Evolutionary conservation across 2,113 vertebrate species (phyloP), one percentile per base, ranked within the genome.

Genomic region (Oncorhynchus gorbuscha): DNA sequence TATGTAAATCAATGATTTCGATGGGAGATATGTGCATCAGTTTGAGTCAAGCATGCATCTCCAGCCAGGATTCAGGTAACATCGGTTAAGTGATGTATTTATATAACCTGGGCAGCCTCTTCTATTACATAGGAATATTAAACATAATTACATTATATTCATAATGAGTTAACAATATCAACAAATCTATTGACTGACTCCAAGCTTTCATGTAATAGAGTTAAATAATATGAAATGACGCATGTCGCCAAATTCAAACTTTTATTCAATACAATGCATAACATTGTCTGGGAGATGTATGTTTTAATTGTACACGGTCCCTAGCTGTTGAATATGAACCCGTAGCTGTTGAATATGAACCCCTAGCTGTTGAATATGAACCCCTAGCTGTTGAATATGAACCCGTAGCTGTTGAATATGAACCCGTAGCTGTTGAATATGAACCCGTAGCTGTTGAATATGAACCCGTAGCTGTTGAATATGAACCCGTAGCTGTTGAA

Each of bases 111-210:
- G 69, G 77, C 61, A 83, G 78, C 75, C 28, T 86, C 87, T 90
- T 77, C 70, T 81, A 72, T 90, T 91, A 85, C 85, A 79, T 39
- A 64, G 80, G 59, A 11, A 32, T 28, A 4, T 39, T 74, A 66
- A 79, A 77, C 76, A 72, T 70, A 88, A 92, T 88, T n/a, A 1
- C 49, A 87, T 91, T 87, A 83, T 77, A 76, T 59, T 76, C 65
- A 83, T 81, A 71, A 69, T 61, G 73, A 83, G 72, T 51, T 83
- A 85, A 84, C 76, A 81, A 49, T 80, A 80, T 78, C 12, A 78
- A 76, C 85, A 81, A 87, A 92, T 87, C 86, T 22, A 88, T 88
- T 81, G 35, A 1, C 80, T 14, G 86, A 83, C 86, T 91, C 79
- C 67, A 70, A 72, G 67, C 80, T 80, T 75, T 81, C 72, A 30